Evolutionary conservation across 2,888 invertebrate species (phyloP), one percentile per base, ranked within the genome.

Genomic region (Fragum whitleyi): DNA sequence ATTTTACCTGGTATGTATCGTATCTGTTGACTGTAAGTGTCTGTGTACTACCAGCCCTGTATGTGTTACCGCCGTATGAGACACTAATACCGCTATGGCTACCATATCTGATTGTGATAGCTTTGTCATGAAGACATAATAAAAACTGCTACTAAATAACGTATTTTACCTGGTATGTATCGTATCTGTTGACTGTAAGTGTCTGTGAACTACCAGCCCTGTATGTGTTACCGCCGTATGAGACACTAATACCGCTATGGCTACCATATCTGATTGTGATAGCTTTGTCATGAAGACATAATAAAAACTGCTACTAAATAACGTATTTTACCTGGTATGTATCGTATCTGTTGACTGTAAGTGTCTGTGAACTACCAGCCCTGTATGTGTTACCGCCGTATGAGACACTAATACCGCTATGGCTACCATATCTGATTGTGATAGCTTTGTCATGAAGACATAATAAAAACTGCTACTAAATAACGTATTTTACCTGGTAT

Each of bases 1-100:
- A 39, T 39, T 11, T 53, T 53, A 87, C 74, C 72, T 87, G 87
- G 42, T 73, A 71, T 1, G 81, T 79, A 42, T 87, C 81, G 28
- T 79, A 79, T 73, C 79, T 79, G 51, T 87, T 78, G 32, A 85
- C 26, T 1, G 67, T 74, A 1, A 79, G 21, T 6, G 70, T 68
- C 6, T 81, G 32, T 2, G 67, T 67, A 14, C 74, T 36, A 1
- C 75, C 70, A 14, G 16, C 61, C 3, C 69, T 29, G 53, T 87
- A 87, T 7, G 23, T 62, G 11, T 2, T 69, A 14, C 83, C 77
- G 16, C 62, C 61, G 39, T 83, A 87, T 0, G 26, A 23, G 0
- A 85, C 79, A 16, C 57, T 59, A 2, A 77, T 62, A 16, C 42
- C 42, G 11, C 76, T 51, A 47, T 78, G 71, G 6, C 21, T 32